Base-by-base conservation (phyloP, 2,888 invertebrate genomes). In the Buathra laborator region DNA sequence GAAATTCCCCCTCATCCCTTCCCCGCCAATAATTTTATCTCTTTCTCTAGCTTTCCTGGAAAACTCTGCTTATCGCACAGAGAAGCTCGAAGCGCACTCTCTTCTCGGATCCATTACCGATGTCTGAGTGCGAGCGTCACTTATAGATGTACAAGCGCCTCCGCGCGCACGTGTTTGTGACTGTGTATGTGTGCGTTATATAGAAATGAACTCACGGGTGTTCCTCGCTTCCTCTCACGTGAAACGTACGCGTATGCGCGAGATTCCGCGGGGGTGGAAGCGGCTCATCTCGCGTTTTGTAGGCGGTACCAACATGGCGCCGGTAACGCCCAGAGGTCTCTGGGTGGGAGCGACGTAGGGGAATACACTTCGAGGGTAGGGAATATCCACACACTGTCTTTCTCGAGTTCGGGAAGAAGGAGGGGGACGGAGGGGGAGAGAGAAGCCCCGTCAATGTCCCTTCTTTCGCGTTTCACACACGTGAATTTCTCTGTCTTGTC, bases 241-340 rank as follows among this genome's bases (percentile, higher is more conserved):
- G 75, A 62, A 64, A 75, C 67, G 86, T 68, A 81, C 81, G 82
- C 87, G 89, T 88, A 87, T 86, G 88, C 87, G 85, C 79, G 77
- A 83, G 74, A 83, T 87, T 86, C 80, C 80, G 87, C 85, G 89
- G 91, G 89, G 90, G 86, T 88, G 90, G 89, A 90, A 89, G 85
- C 82, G 82, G 87, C 88, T 90, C 87, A 87, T 88, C 88, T 89
- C 89, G 89, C 78, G 89, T 88, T 87, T 90, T 87, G 92, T 91
- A 90, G 93, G 93, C 92, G 93, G 92, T 90, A 91, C 93, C 92
- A 93, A 93, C 90, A 93, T 93, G 93, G 93, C 93, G 91, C 90
- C 89, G 82, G 89, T 87, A 89, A 90, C 92, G 90, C 90, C 93
- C 90, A 90, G 87, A 67, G 43, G 74, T 5, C 16, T 14, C 0